Evolutionary conservation across 2,113 vertebrate species (phyloP), one percentile per base, ranked within the genome.

Genomic region (Tychaedon coryphoeus): DNA sequence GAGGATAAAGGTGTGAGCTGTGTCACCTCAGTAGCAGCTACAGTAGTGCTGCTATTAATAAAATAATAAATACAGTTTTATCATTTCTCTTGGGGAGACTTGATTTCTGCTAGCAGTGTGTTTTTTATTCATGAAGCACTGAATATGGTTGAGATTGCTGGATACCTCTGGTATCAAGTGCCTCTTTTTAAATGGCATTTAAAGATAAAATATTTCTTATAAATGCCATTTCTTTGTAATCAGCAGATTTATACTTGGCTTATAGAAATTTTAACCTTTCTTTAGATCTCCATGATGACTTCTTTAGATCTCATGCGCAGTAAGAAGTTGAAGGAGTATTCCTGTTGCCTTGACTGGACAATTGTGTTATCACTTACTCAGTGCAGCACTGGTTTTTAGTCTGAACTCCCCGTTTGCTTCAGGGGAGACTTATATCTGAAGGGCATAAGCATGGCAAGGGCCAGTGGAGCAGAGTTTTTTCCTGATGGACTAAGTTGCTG

Each of bases 61-160:
- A 93, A 97, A 86, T 85, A 87, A 95, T 87, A 95, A 95, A 94
- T 85, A 58, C 50, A 76, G 18, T 76, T 91, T 88, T 88, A 85
- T 89, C 8, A n/a, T 91, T 56, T 86, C 66, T 79, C 13, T 53
- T 95, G 77, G 93, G 66, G 50, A 93, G 90, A 62, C 10, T 42
- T 85, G 77, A 88, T 96, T 93, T 92, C 75, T 95, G n/a, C 64
- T 77, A 33, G 74, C 62, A 40, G n/a, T 87, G 42, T 9, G 7
- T 28, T 95, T 51, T 95, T 95, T 65, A 91, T 94, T 96, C 58
- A 34, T 85, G 85, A 92, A 90, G 47, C 45, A 38, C 58, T 77
- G 82, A 83, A 93, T 90, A 54, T n/a, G 38, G 38, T 2, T 79
- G 77, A 86, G 67, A 86, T 94, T 88, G 54, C 87, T 88, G 78